Conservation (phyloP, 2,113 vertebrate species). For the Notarius quadriscutis region DNA sequence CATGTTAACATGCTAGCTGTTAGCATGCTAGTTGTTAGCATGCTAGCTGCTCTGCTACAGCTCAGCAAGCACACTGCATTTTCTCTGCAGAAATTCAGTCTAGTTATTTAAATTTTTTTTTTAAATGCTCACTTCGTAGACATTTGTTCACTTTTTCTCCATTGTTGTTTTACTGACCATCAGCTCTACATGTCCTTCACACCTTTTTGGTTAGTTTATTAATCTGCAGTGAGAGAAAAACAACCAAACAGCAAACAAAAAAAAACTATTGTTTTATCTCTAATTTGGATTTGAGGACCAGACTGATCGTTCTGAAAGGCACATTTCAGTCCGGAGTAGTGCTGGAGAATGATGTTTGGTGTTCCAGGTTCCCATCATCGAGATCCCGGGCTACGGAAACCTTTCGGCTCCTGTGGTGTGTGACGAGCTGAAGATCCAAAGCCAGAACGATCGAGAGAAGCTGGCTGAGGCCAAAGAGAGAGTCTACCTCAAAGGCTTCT, state of each 20-base stretch:
- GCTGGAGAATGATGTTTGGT: neutral
- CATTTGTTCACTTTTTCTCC: neutral
- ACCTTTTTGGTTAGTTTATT: neutral
- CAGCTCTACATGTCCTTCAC: neutral
- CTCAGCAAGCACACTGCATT: too few species aligned
- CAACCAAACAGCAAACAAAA: neutral
- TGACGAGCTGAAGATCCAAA: constrained; percentile 95
- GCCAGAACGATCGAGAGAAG: constrained; percentile 96
- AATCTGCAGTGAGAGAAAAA: neutral
- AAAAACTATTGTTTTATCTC: neutral
- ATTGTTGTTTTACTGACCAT: neutral
- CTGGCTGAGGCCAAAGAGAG: constrained; percentile 93
- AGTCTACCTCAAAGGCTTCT: constrained; percentile 93
- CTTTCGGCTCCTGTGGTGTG: constrained; percentile 87
- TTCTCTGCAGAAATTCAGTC: too few species aligned
- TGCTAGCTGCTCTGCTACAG: too few species aligned
- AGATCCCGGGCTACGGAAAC: constrained; percentile 89
- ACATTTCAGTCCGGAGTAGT: rapidly evolving
- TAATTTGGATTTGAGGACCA: neutral
- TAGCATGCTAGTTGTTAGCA: too few species aligned
- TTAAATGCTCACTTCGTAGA: too few species aligned
- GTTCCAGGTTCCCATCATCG: constrained; percentile 87
- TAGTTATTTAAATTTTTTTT: too few species aligned
- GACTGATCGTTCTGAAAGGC: neutral
- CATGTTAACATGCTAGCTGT: too few species aligned